A percentile compares a stretch with the other conserved stretches of the same genome.
phyloP scores from a whole-genome alignment of 2,888 invertebrate genomes.

The Cistogaster globosa region DNA sequence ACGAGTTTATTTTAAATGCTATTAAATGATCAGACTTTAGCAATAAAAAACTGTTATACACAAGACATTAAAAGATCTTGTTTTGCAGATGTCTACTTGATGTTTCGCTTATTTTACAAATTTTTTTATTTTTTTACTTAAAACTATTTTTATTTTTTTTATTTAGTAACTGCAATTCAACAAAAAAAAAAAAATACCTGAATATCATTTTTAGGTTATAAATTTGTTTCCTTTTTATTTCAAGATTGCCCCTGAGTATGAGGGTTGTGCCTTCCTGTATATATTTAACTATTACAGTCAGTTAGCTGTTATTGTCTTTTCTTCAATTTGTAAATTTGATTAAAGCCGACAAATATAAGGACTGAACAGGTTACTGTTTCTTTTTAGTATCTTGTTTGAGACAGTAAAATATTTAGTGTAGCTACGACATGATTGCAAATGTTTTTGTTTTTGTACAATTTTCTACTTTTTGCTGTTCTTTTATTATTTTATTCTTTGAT shows the following conservation, averaged over 20 bases:
- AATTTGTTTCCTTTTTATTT: neutral
- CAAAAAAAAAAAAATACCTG: no score
- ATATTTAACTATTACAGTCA: neutral
- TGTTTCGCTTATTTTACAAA: no score
- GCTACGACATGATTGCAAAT: neutral
- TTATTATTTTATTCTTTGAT: constrained; percentile 5
- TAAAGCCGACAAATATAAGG: constrained; percentile 11
- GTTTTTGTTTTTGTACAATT: neutral
- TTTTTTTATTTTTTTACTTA: no score
- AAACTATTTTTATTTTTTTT: no score
- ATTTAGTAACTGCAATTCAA: no score
- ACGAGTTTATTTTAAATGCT: no score
- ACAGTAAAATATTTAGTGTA: neutral
- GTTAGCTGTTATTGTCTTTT: neutral
- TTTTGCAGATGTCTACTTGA: no score
- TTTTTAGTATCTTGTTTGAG: constrained; percentile 15
- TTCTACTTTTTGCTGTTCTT: constrained; percentile 5
- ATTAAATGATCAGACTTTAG: neutral
- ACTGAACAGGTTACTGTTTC: constrained; percentile 18
- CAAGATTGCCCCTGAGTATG: neutral
- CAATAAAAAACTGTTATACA: neutral
- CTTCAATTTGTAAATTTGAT: constrained; percentile 50
- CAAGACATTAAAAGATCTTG: no score
- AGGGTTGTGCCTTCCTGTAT: neutral
- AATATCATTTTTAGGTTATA: no score